phyloP scores from a whole-genome alignment of 2,797 vertebrate genomes.

The Crenichthys baileyi region DNA sequence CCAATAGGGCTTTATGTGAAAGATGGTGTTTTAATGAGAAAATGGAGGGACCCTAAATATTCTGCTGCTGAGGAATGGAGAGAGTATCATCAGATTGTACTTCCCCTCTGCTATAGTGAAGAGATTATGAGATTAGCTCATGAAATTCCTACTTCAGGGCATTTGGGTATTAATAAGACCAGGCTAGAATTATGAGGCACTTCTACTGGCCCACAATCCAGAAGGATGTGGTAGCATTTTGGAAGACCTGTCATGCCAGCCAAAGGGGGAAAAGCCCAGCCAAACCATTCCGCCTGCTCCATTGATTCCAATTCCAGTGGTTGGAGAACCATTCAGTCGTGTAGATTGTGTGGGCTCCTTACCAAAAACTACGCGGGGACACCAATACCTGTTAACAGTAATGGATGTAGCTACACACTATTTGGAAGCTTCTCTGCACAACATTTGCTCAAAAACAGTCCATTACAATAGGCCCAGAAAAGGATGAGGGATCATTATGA shows the following conservation, averaged over 20 bases:
- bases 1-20: not conserved
- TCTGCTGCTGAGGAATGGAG: not conserved
- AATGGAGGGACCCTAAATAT: not conserved
- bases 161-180: not conserved
- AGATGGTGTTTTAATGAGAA: not conserved
- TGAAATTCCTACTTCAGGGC: constrained; percentile 4
- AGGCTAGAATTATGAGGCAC: not conserved
- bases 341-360: not conserved
- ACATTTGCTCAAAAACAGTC: not conserved
- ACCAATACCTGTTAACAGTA: not conserved
- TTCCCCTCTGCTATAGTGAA: not conserved
- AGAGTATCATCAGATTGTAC: constrained; percentile 2
- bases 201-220: not conserved
- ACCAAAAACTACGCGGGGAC: not conserved
- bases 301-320: not conserved
- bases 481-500: not conserved
- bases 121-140: constrained; percentile 7
- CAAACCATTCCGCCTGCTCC: not conserved
- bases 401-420: not conserved
- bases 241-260: not conserved
- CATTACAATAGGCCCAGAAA: not conserved
- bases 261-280: not conserved
- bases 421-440: not conserved
- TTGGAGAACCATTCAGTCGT: constrained; percentile 3
- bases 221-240: not conserved